Evolutionary conservation across 2,113 vertebrate genomes (phyloP).

Genomic region (Neolamprologus tretocephalus): DNA sequence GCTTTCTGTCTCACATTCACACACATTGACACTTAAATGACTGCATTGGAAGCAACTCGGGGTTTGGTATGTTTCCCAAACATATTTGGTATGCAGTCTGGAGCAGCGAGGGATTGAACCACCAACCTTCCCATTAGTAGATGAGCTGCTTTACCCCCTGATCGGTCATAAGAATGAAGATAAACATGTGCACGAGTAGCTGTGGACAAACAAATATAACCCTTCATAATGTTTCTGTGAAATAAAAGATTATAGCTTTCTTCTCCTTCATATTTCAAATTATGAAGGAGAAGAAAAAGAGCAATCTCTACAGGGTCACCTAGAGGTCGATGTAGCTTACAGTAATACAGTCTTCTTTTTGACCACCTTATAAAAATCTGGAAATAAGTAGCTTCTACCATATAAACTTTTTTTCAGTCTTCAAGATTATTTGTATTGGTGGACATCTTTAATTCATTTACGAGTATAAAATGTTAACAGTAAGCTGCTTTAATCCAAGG

Average conservation of each 20-base stretch:
- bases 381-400: not conserved
- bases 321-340: not conserved
- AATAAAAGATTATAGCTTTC: not conserved
- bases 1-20: not conserved
- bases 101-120: not conserved
- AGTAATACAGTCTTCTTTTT: not conserved
- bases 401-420: not conserved
- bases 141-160: not conserved
- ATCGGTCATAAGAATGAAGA: not conserved
- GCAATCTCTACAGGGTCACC: not conserved
- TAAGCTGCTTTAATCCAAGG: not conserved
- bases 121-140: not conserved
- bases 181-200: not conserved
- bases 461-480: not conserved
- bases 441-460: not conserved
- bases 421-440: not conserved
- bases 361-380: not conserved
- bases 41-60: not conserved
- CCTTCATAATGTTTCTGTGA: not conserved
- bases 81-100: not conserved
- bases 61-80: not conserved
- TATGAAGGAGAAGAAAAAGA: not conserved
- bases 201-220: not conserved
- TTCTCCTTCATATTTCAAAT: not conserved
- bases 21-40: not conserved